Percentiles rank a stretch among this genome's conserved stretches.
phyloP scores from a whole-genome alignment of 2,888 invertebrate species.

The Xylota segnis region DNA sequence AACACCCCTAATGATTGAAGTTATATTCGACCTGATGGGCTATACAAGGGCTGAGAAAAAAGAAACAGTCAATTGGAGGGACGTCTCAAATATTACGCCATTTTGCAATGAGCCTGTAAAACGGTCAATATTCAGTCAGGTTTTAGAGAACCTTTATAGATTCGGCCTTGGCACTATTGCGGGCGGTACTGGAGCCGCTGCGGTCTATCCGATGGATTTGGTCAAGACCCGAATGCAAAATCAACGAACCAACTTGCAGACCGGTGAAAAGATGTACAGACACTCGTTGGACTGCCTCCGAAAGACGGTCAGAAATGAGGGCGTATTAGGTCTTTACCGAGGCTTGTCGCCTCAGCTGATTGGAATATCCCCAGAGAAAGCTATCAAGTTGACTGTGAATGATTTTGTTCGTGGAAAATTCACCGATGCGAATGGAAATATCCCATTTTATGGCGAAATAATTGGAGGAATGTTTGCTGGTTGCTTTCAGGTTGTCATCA shows the following conservation, averaged over 20 bases:
- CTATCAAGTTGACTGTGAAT: not conserved
- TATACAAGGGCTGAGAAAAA: too few species aligned
- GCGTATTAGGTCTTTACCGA: not conserved
- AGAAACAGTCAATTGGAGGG: too few species aligned
- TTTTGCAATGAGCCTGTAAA: too few species aligned
- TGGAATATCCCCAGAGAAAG: not conserved
- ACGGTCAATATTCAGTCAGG: not conserved
- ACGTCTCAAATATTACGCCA: too few species aligned
- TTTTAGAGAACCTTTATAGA: not conserved
- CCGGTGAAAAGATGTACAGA: not conserved
- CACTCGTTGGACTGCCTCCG: not conserved
- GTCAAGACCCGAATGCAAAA: conserved; percentile 19
- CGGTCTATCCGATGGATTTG: not conserved
- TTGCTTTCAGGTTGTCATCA: not conserved
- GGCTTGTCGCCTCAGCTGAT: not conserved
- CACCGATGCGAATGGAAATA: not conserved
- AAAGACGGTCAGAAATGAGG: not conserved
- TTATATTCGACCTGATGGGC: too few species aligned
- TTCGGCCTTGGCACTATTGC: not conserved
- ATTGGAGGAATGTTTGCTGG: not conserved
- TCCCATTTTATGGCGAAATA: not conserved
- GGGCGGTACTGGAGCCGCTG: not conserved
- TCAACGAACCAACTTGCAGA: not conserved
- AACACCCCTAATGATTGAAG: too few species aligned
- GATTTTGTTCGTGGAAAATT: not conserved